phyloP scores from a whole-genome alignment of 2,113 vertebrate genomes.

The Toxotes chatareus region DNA sequence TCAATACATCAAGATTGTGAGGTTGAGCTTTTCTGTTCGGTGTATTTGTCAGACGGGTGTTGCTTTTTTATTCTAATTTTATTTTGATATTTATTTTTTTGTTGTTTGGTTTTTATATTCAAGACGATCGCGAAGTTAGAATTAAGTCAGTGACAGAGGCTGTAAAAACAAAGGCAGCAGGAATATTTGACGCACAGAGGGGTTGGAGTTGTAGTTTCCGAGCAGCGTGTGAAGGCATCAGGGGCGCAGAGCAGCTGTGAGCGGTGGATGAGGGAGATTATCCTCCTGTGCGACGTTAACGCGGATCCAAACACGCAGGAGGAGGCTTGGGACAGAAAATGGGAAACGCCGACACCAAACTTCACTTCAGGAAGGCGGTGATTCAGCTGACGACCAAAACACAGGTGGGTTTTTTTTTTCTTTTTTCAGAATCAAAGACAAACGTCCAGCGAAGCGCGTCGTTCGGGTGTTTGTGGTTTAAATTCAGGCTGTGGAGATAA shows the following conservation, averaged over 20 bases:
- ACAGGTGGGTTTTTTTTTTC: conserved; percentile 80
- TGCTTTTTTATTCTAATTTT: too few species aligned
- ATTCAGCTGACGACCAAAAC: conserved; percentile 98
- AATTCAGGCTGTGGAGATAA: conserved; percentile 17
- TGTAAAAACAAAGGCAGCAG: too few species aligned
- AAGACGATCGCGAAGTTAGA: too few species aligned
- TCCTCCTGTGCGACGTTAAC: conserved; percentile 9
- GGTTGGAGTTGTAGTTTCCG: background rate
- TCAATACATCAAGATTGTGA: too few species aligned
- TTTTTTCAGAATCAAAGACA: accelerated
- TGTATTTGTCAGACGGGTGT: too few species aligned
- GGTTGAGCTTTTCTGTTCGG: too few species aligned
- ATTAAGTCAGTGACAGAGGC: too few species aligned
- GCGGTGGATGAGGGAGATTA: conserved; percentile 50
- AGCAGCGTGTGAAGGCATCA: conserved; percentile 21
- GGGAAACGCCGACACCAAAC: conserved; percentile 94
- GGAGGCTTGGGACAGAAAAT: conserved; percentile 68
- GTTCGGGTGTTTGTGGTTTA: background rate
- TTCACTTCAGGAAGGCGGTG: conserved; percentile 97
- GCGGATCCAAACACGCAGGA: background rate
- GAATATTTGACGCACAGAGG: accelerated
- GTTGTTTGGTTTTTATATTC: too few species aligned
- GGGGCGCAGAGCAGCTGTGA: conserved; percentile 14
- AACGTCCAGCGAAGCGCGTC: background rate
- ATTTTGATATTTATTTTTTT: too few species aligned